phyloP scores from a whole-genome alignment of 2,113 vertebrate genomes.

The Toxotes jaculatrix region DNA sequence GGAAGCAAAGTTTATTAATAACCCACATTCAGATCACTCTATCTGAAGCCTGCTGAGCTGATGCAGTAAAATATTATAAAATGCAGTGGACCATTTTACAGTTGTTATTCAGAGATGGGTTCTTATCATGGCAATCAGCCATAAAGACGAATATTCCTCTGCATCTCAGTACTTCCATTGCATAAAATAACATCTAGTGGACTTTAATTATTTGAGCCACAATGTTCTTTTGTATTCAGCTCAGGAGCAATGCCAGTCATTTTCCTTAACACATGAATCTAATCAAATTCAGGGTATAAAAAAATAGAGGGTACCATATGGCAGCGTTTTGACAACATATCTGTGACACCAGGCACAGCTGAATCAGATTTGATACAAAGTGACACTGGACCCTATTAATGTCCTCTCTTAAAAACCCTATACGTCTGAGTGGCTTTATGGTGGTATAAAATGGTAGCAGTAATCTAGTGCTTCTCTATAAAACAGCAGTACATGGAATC shows the following conservation, averaged over 20 bases:
- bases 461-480: constrained; percentile 71
- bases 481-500: constrained; percentile 69
- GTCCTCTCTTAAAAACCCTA: constrained; percentile 73
- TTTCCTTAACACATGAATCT: constrained; percentile 29
- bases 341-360: constrained; percentile 52
- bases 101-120: constrained; percentile 34
- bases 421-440: constrained; percentile 75
- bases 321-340: constrained; percentile 53
- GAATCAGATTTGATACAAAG: constrained; percentile 71
- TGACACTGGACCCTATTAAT: constrained; percentile 76
- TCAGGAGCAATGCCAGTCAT: constrained; percentile 21
- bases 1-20: constrained; percentile 28
- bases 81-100: constrained; percentile 49
- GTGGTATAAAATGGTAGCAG: constrained; percentile 72
- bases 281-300: constrained; percentile 38
- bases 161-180: background rate
- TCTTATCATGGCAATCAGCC: constrained; percentile 39
- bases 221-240: constrained; percentile 31
- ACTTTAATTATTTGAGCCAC: constrained; percentile 10
- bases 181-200: background rate
- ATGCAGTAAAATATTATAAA: constrained; percentile 42
- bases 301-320: constrained; percentile 40
- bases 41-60: constrained; percentile 39
- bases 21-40: constrained; percentile 18
- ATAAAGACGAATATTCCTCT: background rate